Evolutionary conservation across 2,888 invertebrate species (phyloP).

Genomic region (Cryptophagus acutangulus): DNA sequence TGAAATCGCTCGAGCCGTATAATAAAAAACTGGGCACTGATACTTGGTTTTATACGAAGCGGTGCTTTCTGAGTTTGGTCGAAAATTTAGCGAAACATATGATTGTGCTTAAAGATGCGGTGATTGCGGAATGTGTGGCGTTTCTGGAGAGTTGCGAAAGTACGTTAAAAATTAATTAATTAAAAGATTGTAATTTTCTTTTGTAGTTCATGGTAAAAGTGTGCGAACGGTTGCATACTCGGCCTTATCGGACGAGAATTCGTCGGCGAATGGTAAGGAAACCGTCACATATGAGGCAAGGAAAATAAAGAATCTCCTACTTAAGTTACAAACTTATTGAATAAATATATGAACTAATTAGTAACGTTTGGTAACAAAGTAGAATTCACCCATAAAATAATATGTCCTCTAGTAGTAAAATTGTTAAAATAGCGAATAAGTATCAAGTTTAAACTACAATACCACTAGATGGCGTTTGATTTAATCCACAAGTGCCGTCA

Average conservation of each 20-base stretch:
- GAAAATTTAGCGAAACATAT: constrained; percentile 89
- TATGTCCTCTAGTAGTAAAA: too few relatives aligned
- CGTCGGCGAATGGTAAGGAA: constrained; percentile 68
- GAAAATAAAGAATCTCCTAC: constrained; percentile 72
- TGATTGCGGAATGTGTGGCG: constrained; percentile 79
- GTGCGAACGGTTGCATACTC: constrained; percentile 80
- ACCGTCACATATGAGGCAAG: constrained; percentile 90
- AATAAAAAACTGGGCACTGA: constrained; percentile 94
- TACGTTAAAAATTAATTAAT: constrained; percentile 36
- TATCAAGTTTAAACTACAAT: constrained; percentile 53
- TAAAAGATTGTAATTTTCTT: constrained; percentile 10
- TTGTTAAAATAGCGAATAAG: too few relatives aligned
- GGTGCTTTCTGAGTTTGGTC: constrained; percentile 89
- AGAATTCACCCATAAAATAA: too few relatives aligned
- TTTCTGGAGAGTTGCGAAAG: constrained; percentile 89
- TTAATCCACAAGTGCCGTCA: constrained; percentile 91
- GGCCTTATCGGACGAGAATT: constrained; percentile 65
- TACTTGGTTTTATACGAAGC: constrained; percentile 97
- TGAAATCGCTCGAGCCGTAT: constrained; percentile 93
- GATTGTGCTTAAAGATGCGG: constrained; percentile 80
- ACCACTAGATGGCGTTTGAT: constrained; percentile 85
- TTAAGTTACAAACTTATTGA: constrained; percentile 56
- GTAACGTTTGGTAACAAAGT: too few relatives aligned
- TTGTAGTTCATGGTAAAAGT: constrained; percentile 73
- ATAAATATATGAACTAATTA: too few relatives aligned